Evolutionary conservation across 2,113 vertebrate genomes (phyloP).

Genomic region (Oncorhynchus keta): DNA sequence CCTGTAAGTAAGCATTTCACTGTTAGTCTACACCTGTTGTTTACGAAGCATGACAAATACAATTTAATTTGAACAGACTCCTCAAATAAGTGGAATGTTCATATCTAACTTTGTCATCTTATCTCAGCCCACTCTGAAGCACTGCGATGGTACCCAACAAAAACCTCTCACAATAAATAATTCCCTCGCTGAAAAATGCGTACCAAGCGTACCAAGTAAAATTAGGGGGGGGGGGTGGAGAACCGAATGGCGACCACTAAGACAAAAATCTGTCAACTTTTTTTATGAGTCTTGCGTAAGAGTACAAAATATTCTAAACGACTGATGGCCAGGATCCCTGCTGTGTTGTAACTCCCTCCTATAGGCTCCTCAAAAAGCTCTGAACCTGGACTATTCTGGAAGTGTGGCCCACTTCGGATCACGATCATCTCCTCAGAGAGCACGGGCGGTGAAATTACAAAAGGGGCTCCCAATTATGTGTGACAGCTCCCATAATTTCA

Average conservation of each 20-base stretch:
- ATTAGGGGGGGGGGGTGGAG: neutral
- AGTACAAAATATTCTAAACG: slow-evolving; percentile 1
- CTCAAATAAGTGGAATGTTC: slow-evolving; percentile 14
- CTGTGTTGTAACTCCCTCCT: neutral
- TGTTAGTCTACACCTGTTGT: too few relatives aligned
- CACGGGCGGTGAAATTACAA: slow-evolving; percentile 19
- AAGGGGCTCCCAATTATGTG: slow-evolving; percentile 23
- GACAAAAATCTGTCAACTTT: neutral
- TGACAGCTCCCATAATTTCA: slow-evolving; percentile 32
- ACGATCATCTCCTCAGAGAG: slow-evolving; percentile 8
- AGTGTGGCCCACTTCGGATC: slow-evolving; percentile 23
- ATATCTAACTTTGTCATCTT: slow-evolving; percentile 18
- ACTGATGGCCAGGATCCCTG: slow-evolving; percentile 1
- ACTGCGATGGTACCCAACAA: slow-evolving; percentile 8
- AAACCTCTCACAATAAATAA: neutral
- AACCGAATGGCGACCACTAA: neutral
- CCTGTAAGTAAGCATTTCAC: too few relatives aligned
- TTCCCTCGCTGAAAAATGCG: neutral
- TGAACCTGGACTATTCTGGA: slow-evolving; percentile 19
- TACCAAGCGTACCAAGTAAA: neutral
- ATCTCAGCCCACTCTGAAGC: slow-evolving; percentile 16
- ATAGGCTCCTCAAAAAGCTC: slow-evolving; percentile 4
- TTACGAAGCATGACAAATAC: too few relatives aligned
- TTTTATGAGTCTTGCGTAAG: neutral
- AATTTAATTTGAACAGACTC: slow-evolving; percentile 1